These are phyloP conservation scores for Hippoglossus hippoglossus DNA, from an alignment of 2,797 vertebrate species.

Conservation along the genomic window DNA sequence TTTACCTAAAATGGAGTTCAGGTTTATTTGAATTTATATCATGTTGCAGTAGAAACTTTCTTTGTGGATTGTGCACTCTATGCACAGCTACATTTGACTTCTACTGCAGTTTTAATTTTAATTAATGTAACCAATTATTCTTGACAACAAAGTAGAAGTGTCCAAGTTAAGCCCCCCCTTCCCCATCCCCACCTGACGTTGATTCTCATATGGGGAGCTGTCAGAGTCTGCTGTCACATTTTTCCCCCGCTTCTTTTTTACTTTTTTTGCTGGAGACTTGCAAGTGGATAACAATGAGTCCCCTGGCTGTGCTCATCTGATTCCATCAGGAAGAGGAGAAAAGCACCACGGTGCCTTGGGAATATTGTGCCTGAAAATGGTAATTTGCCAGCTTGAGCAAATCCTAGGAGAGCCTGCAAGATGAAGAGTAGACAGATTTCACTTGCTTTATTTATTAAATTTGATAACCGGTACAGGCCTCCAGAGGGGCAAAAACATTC, in stretches of 20 bases:
- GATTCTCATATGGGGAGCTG: slow-evolving; percentile 70
- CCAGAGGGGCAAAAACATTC: slow-evolving; percentile 75
- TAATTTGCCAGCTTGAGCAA: slow-evolving; percentile 82
- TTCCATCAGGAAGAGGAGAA: slow-evolving; percentile 82
- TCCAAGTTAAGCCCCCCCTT: slow-evolving; percentile 40
- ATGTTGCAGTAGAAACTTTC: slow-evolving; percentile 7
- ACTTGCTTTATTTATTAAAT: slow-evolving; percentile 86
- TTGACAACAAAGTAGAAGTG: slow-evolving; percentile 42
- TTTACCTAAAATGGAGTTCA: slow-evolving; percentile 27
- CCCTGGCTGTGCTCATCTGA: slow-evolving; percentile 78
- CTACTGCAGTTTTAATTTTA: slow-evolving; percentile 14
- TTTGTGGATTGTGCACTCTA: slow-evolving; percentile 22
- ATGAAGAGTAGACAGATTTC: slow-evolving; percentile 86
- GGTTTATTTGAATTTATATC: slow-evolving; percentile 40
- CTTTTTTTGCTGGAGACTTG: slow-evolving; percentile 62
- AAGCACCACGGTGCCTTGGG: slow-evolving; percentile 70
- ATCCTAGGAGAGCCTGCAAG: slow-evolving; percentile 78
- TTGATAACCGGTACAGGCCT: slow-evolving; percentile 83
- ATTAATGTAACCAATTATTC: slow-evolving; percentile 42
- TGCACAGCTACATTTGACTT: slow-evolving; percentile 14
- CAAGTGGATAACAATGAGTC: slow-evolving; percentile 78
- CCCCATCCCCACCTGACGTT: slow-evolving; percentile 39
- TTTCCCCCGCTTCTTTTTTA: slow-evolving; percentile 38
- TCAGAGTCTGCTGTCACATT: slow-evolving; percentile 65
- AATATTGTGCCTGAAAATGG: slow-evolving; percentile 81